A percentile compares a stretch with the other conserved stretches of the same genome.
These are phyloP conservation scores for Pristionchus fissidentatus DNA, from an alignment of 2,888 invertebrate species.

Conservation along the genomic window DNA sequence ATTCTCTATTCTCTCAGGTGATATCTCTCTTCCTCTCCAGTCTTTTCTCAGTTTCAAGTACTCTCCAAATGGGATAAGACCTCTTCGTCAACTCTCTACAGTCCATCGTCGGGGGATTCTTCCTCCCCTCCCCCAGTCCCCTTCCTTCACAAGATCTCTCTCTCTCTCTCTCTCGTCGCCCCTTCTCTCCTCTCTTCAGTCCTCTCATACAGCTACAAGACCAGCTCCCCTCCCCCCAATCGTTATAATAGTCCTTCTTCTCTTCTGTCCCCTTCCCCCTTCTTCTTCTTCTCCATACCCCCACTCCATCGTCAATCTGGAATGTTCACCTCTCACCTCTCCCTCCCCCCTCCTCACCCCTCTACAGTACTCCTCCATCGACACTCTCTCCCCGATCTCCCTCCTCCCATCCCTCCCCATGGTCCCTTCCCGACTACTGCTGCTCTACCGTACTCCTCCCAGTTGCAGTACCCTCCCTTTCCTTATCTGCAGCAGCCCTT, in stretches of 20 bases:
- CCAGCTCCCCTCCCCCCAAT: neutral
- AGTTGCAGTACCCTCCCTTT: neutral
- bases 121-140: neutral
- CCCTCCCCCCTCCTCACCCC: conserved; percentile 10
- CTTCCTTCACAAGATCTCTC: too few species aligned
- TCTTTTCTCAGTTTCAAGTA: too few species aligned
- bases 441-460: neutral
- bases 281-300: neutral
- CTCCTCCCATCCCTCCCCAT: conserved; percentile 22
- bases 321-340: neutral
- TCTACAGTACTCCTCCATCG: neutral
- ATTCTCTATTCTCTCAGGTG: neutral
- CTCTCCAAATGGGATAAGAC: too few species aligned
- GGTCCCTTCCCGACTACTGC: neutral
- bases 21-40: neutral
- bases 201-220: neutral
- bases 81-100: neutral
- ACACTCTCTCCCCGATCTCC: neutral
- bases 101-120: neutral
- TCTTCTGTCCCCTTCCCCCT: neutral
- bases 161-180: neutral
- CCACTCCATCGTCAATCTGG: neutral
- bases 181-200: neutral
- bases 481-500: neutral
- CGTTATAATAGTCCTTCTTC: neutral